These are phyloP conservation scores for Euthynnus affinis DNA, from an alignment of 2,797 vertebrate species.

Conservation along the genomic window DNA sequence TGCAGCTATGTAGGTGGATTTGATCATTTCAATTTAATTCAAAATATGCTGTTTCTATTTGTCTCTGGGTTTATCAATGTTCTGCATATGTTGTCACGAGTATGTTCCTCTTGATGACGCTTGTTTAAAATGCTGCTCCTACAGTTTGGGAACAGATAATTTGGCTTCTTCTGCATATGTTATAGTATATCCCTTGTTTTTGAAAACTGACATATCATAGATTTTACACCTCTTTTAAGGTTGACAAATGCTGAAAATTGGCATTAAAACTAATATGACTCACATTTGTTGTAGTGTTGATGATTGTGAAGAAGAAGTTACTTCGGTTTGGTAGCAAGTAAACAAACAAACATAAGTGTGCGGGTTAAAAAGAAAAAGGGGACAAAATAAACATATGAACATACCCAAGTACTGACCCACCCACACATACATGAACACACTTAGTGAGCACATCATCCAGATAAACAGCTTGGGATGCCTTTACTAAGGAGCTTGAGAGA, in stretches of 20 bases:
- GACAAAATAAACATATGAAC: constrained; percentile 25
- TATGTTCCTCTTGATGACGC: neutral
- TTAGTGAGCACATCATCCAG: constrained; percentile 74
- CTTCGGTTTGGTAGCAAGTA: neutral
- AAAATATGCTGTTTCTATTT: neutral
- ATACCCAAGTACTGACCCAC: constrained; percentile 36
- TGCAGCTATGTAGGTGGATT: neutral
- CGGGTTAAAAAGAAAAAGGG: constrained; percentile 10
- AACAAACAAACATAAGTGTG: neutral
- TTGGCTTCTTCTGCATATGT: neutral
- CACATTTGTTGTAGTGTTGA: neutral
- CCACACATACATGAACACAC: constrained; percentile 60
- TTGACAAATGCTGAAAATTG: neutral
- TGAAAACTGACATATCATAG: neutral
- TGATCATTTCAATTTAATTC: neutral
- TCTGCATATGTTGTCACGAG: neutral
- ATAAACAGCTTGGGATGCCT: constrained; percentile 78
- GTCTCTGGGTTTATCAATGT: neutral
- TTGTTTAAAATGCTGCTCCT: neutral
- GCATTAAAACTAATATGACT: neutral
- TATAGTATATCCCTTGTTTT: too few relatives aligned
- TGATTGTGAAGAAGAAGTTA: neutral
- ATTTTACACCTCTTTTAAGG: neutral
- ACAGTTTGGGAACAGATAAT: neutral
- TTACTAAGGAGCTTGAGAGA: constrained; percentile 82